phyloP scores from a whole-genome alignment of 92 coral and sea anemone species.

The Actinernus sp. region DNA sequence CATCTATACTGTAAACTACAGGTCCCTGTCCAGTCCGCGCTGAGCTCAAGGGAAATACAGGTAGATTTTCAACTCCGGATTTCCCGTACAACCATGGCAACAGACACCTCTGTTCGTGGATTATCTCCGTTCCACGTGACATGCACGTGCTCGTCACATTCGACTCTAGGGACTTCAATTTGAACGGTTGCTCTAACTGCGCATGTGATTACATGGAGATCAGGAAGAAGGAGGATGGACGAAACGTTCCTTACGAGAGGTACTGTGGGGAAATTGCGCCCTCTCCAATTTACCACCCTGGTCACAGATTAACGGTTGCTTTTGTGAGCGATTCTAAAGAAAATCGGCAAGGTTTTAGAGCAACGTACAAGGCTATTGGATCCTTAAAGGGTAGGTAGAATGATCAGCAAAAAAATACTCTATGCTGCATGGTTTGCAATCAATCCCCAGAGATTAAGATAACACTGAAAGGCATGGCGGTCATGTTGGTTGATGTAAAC shows the following conservation, averaged over 20 bases:
- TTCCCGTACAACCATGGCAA: conserved; percentile 35
- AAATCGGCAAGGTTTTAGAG: conserved; percentile 31
- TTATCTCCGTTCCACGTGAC: conserved; percentile 36
- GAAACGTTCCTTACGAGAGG: conserved; percentile 1
- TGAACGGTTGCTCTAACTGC: conserved; percentile 34
- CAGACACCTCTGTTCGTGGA: conserved; percentile 36
- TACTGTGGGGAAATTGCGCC: conserved; percentile 30
- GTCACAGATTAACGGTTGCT: neutral
- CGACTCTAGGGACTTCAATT: conserved; percentile 12
- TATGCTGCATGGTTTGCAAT: too few species aligned
- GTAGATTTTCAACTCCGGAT: conserved; percentile 27
- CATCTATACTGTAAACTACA: neutral
- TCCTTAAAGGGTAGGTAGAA: conserved; percentile 8
- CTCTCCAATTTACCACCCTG: conserved; percentile 22
- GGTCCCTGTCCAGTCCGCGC: conserved; percentile 45
- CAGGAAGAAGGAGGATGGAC: neutral
- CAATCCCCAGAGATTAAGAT: too few species aligned
- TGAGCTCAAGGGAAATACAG: conserved; percentile 1
- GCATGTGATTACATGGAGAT: conserved; percentile 24
- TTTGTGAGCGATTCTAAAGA: conserved; percentile 14
- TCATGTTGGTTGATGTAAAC: too few species aligned
- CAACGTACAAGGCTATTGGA: conserved; percentile 4
- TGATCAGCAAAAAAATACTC: too few species aligned
- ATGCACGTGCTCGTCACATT: conserved; percentile 35
- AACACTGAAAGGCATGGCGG: too few species aligned